Evolutionary conservation across 2,113 vertebrate species (phyloP), one percentile per base, ranked within the genome.

Genomic region (Sula dactylatra): DNA sequence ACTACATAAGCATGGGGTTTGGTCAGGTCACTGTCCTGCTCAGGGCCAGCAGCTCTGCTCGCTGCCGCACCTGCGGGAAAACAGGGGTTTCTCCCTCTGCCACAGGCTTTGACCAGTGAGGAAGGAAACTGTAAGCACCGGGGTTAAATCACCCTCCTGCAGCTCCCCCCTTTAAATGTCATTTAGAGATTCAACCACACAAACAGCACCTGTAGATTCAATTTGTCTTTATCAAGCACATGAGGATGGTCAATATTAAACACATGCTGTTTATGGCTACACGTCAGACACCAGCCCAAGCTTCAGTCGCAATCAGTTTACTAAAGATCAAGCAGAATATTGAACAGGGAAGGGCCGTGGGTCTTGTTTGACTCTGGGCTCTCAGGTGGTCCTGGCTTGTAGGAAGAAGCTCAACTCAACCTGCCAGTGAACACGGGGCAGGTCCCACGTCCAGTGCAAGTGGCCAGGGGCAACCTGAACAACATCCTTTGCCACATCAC

Each of bases 1-100:
- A 49, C 19, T 22, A 26, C 0, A 0, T 16, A 34, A 72, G 45
- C 2, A 2, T 38, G 44, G n/a, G 8, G 19, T 54, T 85, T 36
- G 45, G 8, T 50, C 40, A 15, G 21, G 49, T 36, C 67, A 52
- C 54, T 50, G 70, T 15, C 59, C 52, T 83, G 62, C 71, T 42
- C 1, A 0, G 58, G 40, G 32, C 29, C 49, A 79, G 62, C 66
- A 88, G 24, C 54, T 2, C 0, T 14, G 10, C 34, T 52, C 4
- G 2, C 40, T 69, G 74, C 32, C 1, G 0, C 11, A 9, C 31
- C 54, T 52, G 17, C 12, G 40, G 62, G 71, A 72, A 64, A 91
- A 45, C 8, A 40, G 58, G 25, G 7, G 38, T 56, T 64, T 90
- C 15, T 69, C 31, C 27, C 61, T 66, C 50, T 74, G 49, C 36